Percentiles rank a stretch among this genome's conserved stretches.
phyloP scores from a whole-genome alignment of 2,888 invertebrate genomes.

The Sacculina carcini region DNA sequence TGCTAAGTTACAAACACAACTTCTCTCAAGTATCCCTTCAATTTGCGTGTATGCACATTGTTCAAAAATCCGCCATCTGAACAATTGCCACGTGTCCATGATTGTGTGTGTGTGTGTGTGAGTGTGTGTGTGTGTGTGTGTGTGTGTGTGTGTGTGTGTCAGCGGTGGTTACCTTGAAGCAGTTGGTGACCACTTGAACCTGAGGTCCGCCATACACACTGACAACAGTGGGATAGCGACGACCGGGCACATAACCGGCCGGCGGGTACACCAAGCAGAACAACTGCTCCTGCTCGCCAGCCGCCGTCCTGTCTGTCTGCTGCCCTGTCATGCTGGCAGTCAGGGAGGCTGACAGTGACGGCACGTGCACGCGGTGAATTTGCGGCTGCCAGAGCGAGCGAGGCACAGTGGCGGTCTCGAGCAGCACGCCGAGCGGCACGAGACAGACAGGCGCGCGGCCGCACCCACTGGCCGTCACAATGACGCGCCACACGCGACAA shows the following conservation, averaged over 20 bases:
- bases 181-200: conserved; percentile 87
- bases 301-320: too few species aligned
- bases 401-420: conserved; percentile 9
- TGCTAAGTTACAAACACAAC: too few species aligned
- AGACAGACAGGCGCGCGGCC: conserved; percentile 27
- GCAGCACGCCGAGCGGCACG: conserved; percentile 9
- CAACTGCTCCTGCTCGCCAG: conserved; percentile 32
- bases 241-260: conserved; percentile 30
- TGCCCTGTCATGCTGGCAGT: conserved; percentile 24
- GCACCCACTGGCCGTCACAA: conserved; percentile 39
- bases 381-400: conserved; percentile 8
- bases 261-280: conserved; percentile 79
- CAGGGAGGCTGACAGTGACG: too few species aligned
- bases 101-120: too few species aligned
- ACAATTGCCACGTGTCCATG: too few species aligned
- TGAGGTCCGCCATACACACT: conserved; percentile 97
- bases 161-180: conserved; percentile 44
- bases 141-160: too few species aligned
- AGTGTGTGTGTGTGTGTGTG: too few species aligned
- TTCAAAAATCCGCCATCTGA: too few species aligned
- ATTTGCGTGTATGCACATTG: too few species aligned
- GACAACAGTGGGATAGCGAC: conserved; percentile 68
- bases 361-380: conserved; percentile 19
- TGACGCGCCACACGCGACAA: conserved; percentile 35
- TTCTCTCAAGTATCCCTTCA: too few species aligned